Conservation (phyloP, 2,888 invertebrate species). For the Plebejus anna region DNA sequence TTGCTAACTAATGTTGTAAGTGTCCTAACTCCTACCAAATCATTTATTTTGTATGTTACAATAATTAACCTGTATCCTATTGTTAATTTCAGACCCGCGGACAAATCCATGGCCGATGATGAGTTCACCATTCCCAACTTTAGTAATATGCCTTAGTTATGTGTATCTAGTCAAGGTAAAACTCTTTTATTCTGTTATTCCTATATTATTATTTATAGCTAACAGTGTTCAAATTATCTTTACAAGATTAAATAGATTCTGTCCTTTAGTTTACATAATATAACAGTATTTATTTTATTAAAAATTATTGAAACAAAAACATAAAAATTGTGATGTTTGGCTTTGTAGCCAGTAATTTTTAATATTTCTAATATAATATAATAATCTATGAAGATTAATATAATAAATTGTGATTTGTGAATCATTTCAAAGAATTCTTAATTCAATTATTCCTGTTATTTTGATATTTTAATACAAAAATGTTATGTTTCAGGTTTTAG, state of each 20-base stretch:
- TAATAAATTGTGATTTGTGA: neutral
- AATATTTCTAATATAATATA: no score
- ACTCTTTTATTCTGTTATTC: constrained; percentile 25
- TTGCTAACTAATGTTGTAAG: neutral
- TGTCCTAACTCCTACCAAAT: neutral
- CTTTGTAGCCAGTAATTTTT: no score
- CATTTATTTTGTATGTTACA: neutral
- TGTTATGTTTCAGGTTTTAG: constrained; percentile 82
- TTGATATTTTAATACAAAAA: neutral
- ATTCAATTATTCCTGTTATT: neutral
- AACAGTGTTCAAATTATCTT: neutral
- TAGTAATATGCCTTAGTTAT: constrained; percentile 93
- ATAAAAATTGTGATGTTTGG: no score
- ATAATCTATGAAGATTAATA: no score
- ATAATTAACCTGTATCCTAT: neutral
- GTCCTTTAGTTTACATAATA: neutral
- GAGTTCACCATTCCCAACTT: constrained; percentile 95
- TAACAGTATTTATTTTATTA: no score
- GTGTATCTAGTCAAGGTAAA: constrained; percentile 92
- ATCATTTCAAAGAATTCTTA: neutral
- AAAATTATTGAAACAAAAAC: no score
- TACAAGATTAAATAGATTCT: neutral
- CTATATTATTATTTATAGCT: neutral
- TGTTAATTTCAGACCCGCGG: constrained; percentile 85
- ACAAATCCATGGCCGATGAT: constrained; percentile 96